These are phyloP conservation scores for Clarias fuscus DNA, from an alignment of 2,797 vertebrate species.

Conservation along the genomic window DNA sequence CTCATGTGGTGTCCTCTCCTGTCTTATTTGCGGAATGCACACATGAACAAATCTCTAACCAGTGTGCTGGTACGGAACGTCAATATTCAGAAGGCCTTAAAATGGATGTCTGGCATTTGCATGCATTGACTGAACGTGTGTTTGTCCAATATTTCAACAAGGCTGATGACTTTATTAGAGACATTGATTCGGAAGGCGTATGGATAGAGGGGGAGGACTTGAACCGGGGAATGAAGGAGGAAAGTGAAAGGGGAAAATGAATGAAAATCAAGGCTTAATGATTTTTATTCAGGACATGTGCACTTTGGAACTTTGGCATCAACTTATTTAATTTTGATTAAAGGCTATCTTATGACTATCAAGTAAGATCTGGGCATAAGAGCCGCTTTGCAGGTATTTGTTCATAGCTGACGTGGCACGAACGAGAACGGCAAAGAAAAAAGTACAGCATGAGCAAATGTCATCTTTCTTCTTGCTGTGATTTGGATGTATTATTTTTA, in stretches of 20 bases:
- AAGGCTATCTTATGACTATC: background rate
- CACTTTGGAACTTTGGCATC: background rate
- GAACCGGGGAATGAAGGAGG: slow-evolving; percentile 43
- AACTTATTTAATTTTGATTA: slow-evolving; percentile 5
- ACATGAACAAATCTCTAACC: slow-evolving; percentile 46
- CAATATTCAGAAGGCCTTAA: slow-evolving; percentile 55
- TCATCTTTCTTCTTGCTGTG: background rate
- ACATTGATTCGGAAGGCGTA: slow-evolving; percentile 65
- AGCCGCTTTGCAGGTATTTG: background rate
- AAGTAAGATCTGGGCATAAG: background rate
- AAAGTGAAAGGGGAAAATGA: slow-evolving; percentile 29
- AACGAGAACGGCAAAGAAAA: background rate
- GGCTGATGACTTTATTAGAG: slow-evolving; percentile 66
- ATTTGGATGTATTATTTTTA: background rate
- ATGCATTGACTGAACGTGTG: slow-evolving; percentile 66
- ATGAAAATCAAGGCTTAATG: slow-evolving; percentile 17
- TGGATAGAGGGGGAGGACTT: slow-evolving; percentile 55
- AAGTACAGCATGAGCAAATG: background rate
- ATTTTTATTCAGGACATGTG: slow-evolving; percentile 20
- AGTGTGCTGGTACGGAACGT: slow-evolving; percentile 36
- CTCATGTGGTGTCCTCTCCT: slow-evolving; percentile 35
- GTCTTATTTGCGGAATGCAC: slow-evolving; percentile 52
- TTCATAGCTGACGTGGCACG: background rate
- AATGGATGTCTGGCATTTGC: slow-evolving; percentile 69
- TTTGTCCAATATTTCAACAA: slow-evolving; percentile 67